Base-by-base conservation (phyloP, 2,888 invertebrate species). In the Idaea biselata region DNA sequence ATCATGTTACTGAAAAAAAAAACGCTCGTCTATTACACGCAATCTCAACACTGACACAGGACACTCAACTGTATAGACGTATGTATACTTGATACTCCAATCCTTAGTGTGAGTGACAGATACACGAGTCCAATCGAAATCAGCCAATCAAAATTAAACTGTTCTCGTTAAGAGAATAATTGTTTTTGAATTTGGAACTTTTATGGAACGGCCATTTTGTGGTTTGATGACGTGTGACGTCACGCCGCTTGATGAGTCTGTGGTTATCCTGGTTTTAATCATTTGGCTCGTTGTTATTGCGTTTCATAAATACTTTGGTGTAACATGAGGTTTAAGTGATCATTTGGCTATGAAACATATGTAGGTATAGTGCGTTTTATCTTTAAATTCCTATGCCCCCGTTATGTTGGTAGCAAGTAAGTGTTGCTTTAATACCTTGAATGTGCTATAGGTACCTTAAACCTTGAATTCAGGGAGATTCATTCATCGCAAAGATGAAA, bases 121-220 rank as follows among this genome's bases (percentile, higher is more conserved):
- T 65, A 70, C 70, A 68, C 65, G 58, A 56, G 18, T 55, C 60
- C 58, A 32, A 33, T 65, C 33, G 60, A 60, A 65, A 68, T 68
- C 66, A 65, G 64, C 68, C 68, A 72, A 72, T 72, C 72, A 70
- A 68, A 70, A 70, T 66, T 72, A 67, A 68, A 68, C 69, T 64
- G 62, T 60, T 56, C 61, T 64, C 56, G 65, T 64, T 66, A 71
- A 65, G 63, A 62, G 18, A 68, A 63, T 69, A 58, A 67, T 66
- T 64, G 66, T 65, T 67, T 68, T 64, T 61, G 60, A 66, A 63
- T 66, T 56, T 56, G 18, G 56, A 18, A 44, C 44, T 44, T 44
- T 44, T 44, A 44, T 44, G 44, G 44, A 11, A 44, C 44, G 44
- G 44, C 44, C 44, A 44, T 44, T 44, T 44, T 44, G 44, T 44